Percentiles rank a stretch among this genome's conserved stretches.
Evolutionary conservation across 2,113 vertebrate genomes (phyloP).

Genomic region (Eulemur rufifrons): DNA sequence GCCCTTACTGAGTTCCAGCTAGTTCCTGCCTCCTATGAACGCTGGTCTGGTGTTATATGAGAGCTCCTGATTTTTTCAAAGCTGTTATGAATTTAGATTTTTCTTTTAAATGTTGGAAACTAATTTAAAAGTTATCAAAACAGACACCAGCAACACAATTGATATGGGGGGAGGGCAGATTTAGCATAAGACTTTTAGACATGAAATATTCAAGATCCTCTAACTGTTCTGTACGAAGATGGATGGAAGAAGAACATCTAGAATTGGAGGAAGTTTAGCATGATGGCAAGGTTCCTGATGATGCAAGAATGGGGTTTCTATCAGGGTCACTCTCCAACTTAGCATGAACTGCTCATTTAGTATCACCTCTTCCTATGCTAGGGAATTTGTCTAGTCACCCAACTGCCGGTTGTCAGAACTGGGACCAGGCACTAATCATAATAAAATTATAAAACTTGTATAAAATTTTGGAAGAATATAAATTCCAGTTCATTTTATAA

Average conservation of each 20-base stretch:
- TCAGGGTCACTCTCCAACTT: neutral
- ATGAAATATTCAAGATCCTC: neutral
- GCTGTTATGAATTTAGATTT: neutral
- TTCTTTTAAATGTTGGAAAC: neutral
- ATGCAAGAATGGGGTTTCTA: rapidly evolving
- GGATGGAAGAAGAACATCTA: neutral
- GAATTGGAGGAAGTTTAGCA: neutral
- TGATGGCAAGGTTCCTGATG: neutral
- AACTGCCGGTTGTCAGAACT: neutral
- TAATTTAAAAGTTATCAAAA: neutral
- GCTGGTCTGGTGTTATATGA: neutral
- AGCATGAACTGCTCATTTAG: neutral
- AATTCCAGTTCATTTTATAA: neutral
- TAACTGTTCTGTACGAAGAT: neutral
- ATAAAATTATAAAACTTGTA: neutral
- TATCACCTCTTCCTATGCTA: neutral
- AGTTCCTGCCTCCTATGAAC: too few relatives aligned
- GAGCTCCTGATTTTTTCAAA: neutral
- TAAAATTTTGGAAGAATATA: neutral
- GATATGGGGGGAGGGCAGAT: neutral
- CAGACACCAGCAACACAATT: neutral
- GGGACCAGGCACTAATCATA: neutral
- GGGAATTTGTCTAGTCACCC: neutral
- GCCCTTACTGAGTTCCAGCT: neutral
- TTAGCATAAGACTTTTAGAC: neutral